A percentile compares a stretch with the other conserved stretches of the same genome.
phyloP scores from a whole-genome alignment of 2,113 vertebrate genomes.

The Cryptomyrus ogoouensis region DNA sequence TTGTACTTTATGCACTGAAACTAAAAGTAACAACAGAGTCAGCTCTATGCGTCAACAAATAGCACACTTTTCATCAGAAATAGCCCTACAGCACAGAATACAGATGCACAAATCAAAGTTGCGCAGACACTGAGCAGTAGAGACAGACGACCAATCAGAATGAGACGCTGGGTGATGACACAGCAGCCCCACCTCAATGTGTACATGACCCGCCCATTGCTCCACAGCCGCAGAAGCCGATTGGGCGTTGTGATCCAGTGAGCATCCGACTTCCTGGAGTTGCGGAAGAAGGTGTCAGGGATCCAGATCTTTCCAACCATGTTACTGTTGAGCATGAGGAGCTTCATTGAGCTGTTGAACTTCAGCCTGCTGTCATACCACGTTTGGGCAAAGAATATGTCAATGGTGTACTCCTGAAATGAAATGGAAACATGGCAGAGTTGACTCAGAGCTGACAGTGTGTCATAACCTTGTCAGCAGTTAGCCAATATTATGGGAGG shows the following conservation, averaged over 20 bases:
- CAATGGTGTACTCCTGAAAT: constrained; percentile 92
- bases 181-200: constrained; percentile 75
- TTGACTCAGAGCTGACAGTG: neutral
- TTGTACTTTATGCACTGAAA: constrained; percentile 22
- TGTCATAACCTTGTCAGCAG: neutral
- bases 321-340: constrained; percentile 94
- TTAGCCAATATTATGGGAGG: neutral
- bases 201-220: constrained; percentile 88
- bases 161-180: neutral
- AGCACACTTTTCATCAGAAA: constrained; percentile 29
- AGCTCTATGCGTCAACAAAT: constrained; percentile 30
- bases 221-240: constrained; percentile 86
- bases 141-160: neutral
- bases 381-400: constrained; percentile 97
- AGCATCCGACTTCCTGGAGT: constrained; percentile 93
- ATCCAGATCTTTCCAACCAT: constrained; percentile 99
- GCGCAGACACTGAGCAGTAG: constrained; percentile 41
- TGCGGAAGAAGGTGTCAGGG: constrained; percentile 96
- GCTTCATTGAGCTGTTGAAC: constrained; percentile 93
- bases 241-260: constrained; percentile 99
- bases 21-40: constrained; percentile 26
- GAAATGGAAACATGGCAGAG: neutral
- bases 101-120: constrained; percentile 43
- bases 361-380: constrained; percentile 95
- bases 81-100: constrained; percentile 35